Base-by-base conservation (phyloP, 2,113 vertebrate species). In the Camelus dromedarius region DNA sequence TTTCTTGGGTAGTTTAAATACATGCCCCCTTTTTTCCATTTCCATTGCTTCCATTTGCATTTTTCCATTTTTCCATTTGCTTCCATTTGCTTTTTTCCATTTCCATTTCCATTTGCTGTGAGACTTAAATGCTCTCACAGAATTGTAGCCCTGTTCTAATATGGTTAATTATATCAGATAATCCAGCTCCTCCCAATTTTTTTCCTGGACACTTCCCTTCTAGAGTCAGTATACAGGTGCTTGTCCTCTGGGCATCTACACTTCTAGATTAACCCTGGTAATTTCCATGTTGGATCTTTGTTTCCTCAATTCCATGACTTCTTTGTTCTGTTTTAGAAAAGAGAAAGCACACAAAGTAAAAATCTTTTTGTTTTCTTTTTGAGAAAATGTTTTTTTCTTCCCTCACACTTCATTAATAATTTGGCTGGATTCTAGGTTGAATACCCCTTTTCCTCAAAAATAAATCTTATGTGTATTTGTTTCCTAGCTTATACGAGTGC, bases 41-140 rank as follows among this genome's bases (percentile, higher is more conserved):
- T 42, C 38, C 38, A 42, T 42, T 42, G 38, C 38, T 42, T 42
- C 18, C 32, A 8, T 58, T 93, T 82, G 22, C 16, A 86, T 96
- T 48, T 95, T 90, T 86, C 30, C 24, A 13, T 88, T 32, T 42
- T 42, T 42, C 38, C 38, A 42, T 5, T 42, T 42, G 38, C 38
- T 42, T 35, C 16, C 32, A 8, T 58, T 93, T 82, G 22, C 16
- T 90, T 96, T 48, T 95, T 90, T 86, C 30, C 24, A 13, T 88
- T 32, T 77, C 38, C 38, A 42, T 42, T 42, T 42, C 38, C 38
- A 42, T 5, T 42, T 42, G 38, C 38, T 42, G 38, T 42, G 38
- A 42, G 38, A 35, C 2, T 24, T 28, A 50, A 64, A 24, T 73
- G 70, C 32, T n/a, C 19, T 58, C 38, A 73, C 19, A 48, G 35